Evolutionary conservation across 2,888 invertebrate genomes (phyloP).

Genomic region (Pollenia angustigena): DNA sequence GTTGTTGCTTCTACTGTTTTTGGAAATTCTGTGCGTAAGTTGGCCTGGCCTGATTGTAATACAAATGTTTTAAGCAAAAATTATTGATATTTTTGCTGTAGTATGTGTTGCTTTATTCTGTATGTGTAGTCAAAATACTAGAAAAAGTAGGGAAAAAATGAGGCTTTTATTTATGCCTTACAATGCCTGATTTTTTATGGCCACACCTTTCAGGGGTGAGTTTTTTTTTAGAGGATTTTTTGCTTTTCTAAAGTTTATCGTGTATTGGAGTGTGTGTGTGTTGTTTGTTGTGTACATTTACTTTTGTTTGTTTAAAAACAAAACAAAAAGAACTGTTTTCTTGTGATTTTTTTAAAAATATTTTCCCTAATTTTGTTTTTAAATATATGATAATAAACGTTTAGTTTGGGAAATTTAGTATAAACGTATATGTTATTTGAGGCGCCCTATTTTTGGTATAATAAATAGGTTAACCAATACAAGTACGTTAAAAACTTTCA

Average conservation of each 20-base stretch:
- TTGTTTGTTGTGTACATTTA: slow-evolving; percentile 76
- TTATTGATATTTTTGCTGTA: slow-evolving; percentile 58
- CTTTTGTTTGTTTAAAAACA: slow-evolving; percentile 80
- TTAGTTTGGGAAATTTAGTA: slow-evolving; percentile 40
- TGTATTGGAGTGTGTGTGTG: slow-evolving; percentile 9
- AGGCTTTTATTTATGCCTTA: slow-evolving; percentile 67
- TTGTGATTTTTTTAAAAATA: slow-evolving; percentile 55
- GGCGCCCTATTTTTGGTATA: slow-evolving; percentile 1
- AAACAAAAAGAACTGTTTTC: slow-evolving; percentile 67
- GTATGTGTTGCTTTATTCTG: slow-evolving; percentile 44
- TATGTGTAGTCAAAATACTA: slow-evolving; percentile 44
- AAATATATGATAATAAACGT: slow-evolving; percentile 30
- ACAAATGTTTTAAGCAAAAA: slow-evolving; percentile 51
- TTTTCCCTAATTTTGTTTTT: slow-evolving; percentile 65
- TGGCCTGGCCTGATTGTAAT: slow-evolving; percentile 6
- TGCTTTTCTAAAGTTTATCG: slow-evolving; percentile 39
- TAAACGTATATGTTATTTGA: slow-evolving; percentile 22
- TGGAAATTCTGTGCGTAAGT: slow-evolving; percentile 21
- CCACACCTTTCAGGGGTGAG: slow-evolving; percentile 83
- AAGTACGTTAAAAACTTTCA: no score
- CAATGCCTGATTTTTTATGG: slow-evolving; percentile 71
- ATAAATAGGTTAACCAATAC: neutral
- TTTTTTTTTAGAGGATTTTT: slow-evolving; percentile 66
- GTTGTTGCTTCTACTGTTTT: slow-evolving; percentile 35
- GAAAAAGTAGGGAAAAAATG: slow-evolving; percentile 70